These are phyloP conservation scores for Holacanthus passer DNA, from an alignment of 2,113 vertebrate species.

Conservation along the genomic window DNA sequence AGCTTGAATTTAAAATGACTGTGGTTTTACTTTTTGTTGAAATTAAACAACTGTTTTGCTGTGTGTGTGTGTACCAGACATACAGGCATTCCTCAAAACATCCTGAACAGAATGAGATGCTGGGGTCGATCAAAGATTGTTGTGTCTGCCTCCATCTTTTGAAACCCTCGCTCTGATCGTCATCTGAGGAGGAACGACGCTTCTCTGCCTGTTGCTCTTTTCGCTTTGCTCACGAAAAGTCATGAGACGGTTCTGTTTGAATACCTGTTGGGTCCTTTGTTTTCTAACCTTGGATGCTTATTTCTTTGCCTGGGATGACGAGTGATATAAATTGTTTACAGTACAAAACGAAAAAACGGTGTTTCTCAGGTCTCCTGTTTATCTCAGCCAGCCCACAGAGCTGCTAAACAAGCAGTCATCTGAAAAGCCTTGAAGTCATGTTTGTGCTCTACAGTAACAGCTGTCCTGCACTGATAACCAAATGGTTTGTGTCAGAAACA, in stretches of 20 bases:
- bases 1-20: conserved; percentile 32
- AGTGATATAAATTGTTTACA: conserved; percentile 52
- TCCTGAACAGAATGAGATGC: conserved; percentile 23
- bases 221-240: conserved; percentile 2
- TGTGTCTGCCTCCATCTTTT: conserved; percentile 52
- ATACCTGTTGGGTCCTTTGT: neutral
- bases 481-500: conserved; percentile 58
- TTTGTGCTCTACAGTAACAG: conserved; percentile 55
- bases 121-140: conserved; percentile 48
- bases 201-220: neutral
- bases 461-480: conserved; percentile 58
- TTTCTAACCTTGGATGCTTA: neutral
- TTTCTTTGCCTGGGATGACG: conserved; percentile 7
- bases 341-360: neutral
- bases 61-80: neutral
- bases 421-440: conserved; percentile 46
- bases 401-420: conserved; percentile 51
- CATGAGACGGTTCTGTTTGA: conserved; percentile 4
- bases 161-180: conserved; percentile 2
- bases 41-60: conserved; percentile 28
- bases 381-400: conserved; percentile 54
- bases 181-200: neutral
- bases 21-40: conserved; percentile 34
- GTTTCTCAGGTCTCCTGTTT: conserved; percentile 59
- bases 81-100: conserved; percentile 24